Base-by-base conservation (phyloP, 1,140 invertebrate genomes). In the Drosophila melanica region DNA sequence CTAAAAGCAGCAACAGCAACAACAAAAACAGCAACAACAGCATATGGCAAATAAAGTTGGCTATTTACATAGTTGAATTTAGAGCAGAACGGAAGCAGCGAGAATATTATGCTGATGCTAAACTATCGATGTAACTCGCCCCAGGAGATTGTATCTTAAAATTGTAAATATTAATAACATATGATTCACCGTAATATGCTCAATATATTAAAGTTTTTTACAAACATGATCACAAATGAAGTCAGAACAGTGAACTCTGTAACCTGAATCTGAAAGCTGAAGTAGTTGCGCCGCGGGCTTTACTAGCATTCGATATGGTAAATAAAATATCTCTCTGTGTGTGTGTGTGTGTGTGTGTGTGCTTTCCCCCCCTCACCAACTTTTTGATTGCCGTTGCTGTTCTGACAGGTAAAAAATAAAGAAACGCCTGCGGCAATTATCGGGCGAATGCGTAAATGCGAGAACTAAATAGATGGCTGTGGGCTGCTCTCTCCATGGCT, bases 351-450 rank as follows among this genome's bases (percentile, higher is more conserved):
- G 55, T 80, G 86, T 85, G 18, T 18, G 18, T 23, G 2, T 23
- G 2, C 4, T 23, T 23, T 23, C 4, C 3, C 3, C 1, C 3
- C 3, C 20, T 3, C 3, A 3, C 3, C 20, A 85, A 85, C 81
- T 85, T 85, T 80, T 71, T 85, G 81, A 85, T 85, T 85, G 81
- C 48, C 75, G 5, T 47, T 59, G 47, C 58, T 60, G 57, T 45
- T 48, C 64, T 64, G 60, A 51, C 60, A 79, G 79, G 75, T 76
- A 60, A 47, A 50, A 67, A 33, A 67, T 23, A 23, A 23, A 23
- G 20, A 79, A 79, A 48, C 69, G 79, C 79, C 74, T 57, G 71
- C 79, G 64, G 80, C 79, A 75, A 84, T 82, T 82, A 79, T 79
- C 37, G 58, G 70, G 50, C 53, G 79, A 78, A 69, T 74, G 75